These are phyloP conservation scores for Habropoda laboriosa DNA, from an alignment of 1,140 invertebrate species.

Conservation along the genomic window DNA sequence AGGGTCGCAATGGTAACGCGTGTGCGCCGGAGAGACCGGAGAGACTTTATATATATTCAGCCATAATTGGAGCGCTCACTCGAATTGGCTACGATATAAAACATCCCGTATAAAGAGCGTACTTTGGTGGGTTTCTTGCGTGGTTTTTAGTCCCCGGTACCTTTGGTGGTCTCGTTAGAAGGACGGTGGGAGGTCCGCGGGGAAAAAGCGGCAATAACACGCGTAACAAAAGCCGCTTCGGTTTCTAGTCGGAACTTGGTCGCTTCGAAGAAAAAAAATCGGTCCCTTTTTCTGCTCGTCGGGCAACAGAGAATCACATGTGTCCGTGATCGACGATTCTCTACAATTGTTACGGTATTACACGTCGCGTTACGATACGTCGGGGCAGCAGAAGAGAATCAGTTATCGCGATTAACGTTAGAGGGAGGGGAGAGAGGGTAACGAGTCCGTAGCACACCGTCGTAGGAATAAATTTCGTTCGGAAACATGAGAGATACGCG, in stretches of 20 bases:
- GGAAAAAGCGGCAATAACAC: slow-evolving; percentile 52
- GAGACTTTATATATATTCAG: slow-evolving; percentile 61
- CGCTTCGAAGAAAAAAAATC: background rate
- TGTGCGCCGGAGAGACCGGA: background rate
- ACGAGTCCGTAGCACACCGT: slow-evolving; percentile 1
- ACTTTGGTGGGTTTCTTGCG: slow-evolving; percentile 63
- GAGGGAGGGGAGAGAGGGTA: too few relatives aligned
- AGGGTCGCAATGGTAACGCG: slow-evolving; percentile 47
- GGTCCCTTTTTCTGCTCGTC: background rate
- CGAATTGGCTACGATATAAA: slow-evolving; percentile 61
- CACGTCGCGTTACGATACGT: slow-evolving; percentile 11
- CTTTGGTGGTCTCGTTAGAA: slow-evolving; percentile 68
- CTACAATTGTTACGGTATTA: slow-evolving; percentile 15
- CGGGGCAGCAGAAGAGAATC: background rate
- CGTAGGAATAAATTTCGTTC: slow-evolving; percentile 28
- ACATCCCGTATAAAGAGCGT: slow-evolving; percentile 63
- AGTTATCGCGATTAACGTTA: slow-evolving; percentile 30
- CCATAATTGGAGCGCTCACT: slow-evolving; percentile 63
- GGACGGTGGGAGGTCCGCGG: slow-evolving; percentile 64
- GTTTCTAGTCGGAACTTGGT: slow-evolving; percentile 32
- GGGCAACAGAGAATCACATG: background rate
- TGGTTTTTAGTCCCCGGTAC: slow-evolving; percentile 52
- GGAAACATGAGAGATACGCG: slow-evolving; percentile 14
- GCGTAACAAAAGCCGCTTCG: slow-evolving; percentile 28
- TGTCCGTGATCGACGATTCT: background rate